Percentiles rank a stretch among this genome's conserved stretches.
Evolutionary conservation across 2,888 invertebrate genomes (phyloP).

Genomic region (Tipula unca): DNA sequence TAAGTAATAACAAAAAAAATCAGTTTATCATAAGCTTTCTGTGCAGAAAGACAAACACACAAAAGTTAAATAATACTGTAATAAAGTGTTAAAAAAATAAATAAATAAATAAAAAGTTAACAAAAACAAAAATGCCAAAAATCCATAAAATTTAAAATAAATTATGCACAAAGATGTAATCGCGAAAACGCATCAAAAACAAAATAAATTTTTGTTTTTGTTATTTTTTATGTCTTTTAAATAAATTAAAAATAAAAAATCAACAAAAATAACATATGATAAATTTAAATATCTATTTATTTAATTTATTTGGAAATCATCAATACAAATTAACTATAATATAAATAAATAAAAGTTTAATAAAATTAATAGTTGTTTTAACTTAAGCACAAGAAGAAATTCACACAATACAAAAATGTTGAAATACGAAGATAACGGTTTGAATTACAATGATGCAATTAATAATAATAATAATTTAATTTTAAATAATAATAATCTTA

Average conservation of each 20-base stretch:
- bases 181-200: background rate
- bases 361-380: background rate
- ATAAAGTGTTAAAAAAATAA: background rate
- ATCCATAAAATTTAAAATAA: background rate
- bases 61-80: background rate
- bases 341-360: background rate
- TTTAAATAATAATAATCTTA: slow-evolving; percentile 25
- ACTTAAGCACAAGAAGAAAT: background rate
- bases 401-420: background rate
- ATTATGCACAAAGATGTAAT: background rate
- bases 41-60: background rate
- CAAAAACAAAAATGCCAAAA: background rate
- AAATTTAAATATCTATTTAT: background rate
- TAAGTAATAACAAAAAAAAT: background rate
- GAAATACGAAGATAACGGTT: background rate
- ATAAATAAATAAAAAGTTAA: background rate
- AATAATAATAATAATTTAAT: slow-evolving; percentile 17
- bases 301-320: background rate
- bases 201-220: background rate
- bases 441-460: background rate
- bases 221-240: background rate
- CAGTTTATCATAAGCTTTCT: background rate
- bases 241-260: background rate
- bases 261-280: background rate
- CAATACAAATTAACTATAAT: background rate